Evolutionary conservation across 2,113 vertebrate genomes (phyloP).

Genomic region (Typhlomys cinereus): DNA sequence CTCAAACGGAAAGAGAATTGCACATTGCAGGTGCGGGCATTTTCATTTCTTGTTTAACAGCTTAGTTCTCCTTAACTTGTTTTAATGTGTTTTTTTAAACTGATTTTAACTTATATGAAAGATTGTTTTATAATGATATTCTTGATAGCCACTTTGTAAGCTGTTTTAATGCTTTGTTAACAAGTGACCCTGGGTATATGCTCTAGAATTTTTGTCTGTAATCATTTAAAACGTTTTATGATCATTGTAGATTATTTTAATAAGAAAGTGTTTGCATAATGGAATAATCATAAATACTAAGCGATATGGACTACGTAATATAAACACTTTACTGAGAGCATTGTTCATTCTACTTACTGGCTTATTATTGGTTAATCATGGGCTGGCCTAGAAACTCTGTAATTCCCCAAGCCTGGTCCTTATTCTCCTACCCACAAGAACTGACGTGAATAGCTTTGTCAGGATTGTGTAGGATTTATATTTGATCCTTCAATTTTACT

Average conservation of each 20-base stretch:
- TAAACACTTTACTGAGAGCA: no score
- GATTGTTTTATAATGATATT: slow-evolving; percentile 36
- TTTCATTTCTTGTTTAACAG: slow-evolving; percentile 30
- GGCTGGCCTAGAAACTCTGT: not conserved
- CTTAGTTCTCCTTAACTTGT: slow-evolving; percentile 9
- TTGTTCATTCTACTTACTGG: slow-evolving; percentile 20
- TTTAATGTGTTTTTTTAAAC: slow-evolving; percentile 6
- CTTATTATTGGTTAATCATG: not conserved
- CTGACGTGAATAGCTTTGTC: not conserved
- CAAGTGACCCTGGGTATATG: not conserved
- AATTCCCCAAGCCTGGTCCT: slow-evolving; percentile 12
- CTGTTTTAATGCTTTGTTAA: slow-evolving; percentile 41
- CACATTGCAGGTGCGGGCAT: slow-evolving; percentile 93
- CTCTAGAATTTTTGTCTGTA: slow-evolving; percentile 37
- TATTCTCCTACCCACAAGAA: not conserved
- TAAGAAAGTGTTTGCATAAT: not conserved
- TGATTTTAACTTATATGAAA: slow-evolving; percentile 7
- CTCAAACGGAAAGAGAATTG: slow-evolving; percentile 98
- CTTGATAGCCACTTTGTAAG: not conserved
- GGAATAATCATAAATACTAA: not conserved
- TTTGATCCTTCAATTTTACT: slow-evolving; percentile 13
- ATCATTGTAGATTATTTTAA: slow-evolving; percentile 1
- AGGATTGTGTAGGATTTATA: no score
- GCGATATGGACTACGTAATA: no score
- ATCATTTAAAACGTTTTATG: slow-evolving; percentile 33